A percentile compares a stretch with the other conserved stretches of the same genome.
phyloP scores from a whole-genome alignment of 2,797 vertebrate genomes.

The Podarcis siculus region DNA sequence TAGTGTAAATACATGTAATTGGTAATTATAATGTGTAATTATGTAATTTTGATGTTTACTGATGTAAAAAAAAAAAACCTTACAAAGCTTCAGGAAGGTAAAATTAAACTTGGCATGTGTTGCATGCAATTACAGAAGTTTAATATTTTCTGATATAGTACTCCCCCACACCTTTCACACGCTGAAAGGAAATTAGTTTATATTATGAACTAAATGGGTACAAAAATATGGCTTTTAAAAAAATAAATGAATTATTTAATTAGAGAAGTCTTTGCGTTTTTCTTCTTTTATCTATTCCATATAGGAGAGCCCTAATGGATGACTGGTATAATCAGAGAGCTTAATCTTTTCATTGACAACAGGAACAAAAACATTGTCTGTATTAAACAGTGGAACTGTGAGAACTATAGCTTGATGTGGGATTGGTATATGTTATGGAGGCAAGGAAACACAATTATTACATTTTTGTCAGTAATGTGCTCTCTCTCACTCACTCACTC shows the following conservation, averaged over 20 bases:
- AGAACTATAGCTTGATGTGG: background rate
- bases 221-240: conserved; percentile 2
- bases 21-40: conserved; percentile 67
- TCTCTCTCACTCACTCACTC: background rate
- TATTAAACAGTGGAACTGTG: background rate
- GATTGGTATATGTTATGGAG: background rate
- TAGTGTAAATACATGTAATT: conserved; percentile 68
- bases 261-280: conserved; percentile 50
- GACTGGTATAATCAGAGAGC: conserved; percentile 53
- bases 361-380: background rate
- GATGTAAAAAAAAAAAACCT: conserved; percentile 47
- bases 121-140: conserved; percentile 52
- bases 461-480: background rate
- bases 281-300: conserved; percentile 24
- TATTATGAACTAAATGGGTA: conserved; percentile 66
- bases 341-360: background rate
- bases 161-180: conserved; percentile 12
- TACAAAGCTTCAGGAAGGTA: conserved; percentile 45
- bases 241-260: conserved; percentile 58
- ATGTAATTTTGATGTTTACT: conserved; percentile 68
- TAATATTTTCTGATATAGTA: conserved; percentile 38
- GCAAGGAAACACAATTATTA: background rate
- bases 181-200: conserved; percentile 58
- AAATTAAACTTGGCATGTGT: conserved; percentile 51
- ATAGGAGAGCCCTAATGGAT: conserved; percentile 46